Percentiles rank a stretch among this genome's conserved stretches.
phyloP scores from a whole-genome alignment of 2,113 vertebrate species.

The Galbula dea region DNA sequence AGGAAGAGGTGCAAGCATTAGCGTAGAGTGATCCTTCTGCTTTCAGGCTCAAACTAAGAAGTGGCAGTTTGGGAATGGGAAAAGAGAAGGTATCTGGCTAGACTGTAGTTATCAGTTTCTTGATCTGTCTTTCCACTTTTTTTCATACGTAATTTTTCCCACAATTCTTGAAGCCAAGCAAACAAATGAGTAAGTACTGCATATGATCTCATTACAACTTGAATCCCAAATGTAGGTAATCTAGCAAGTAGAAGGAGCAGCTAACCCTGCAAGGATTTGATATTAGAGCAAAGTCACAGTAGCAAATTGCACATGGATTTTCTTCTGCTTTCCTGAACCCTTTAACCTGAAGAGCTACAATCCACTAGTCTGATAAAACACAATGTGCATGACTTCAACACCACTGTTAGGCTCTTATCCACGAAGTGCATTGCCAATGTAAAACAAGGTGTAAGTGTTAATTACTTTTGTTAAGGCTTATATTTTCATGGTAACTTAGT shows the following conservation, averaged over 20 bases:
- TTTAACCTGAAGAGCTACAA: constrained; percentile 17
- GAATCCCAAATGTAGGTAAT: background rate
- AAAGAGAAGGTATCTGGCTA: background rate
- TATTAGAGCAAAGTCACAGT: background rate
- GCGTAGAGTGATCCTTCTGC: background rate
- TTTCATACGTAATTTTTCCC: background rate
- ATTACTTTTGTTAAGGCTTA: constrained; percentile 24
- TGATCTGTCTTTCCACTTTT: background rate
- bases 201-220: background rate
- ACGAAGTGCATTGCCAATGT: background rate
- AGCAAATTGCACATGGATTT: background rate
- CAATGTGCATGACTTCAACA: background rate
- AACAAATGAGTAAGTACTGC: background rate
- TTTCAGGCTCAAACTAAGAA: background rate
- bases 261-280: background rate
- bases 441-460: constrained; percentile 13
- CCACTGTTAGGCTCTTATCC: background rate
- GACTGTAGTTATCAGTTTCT: background rate
- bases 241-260: background rate
- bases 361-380: background rate
- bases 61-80: background rate
- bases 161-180: background rate
- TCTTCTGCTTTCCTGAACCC: background rate
- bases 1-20: background rate
- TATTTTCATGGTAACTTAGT: background rate